A percentile compares a stretch with the other conserved stretches of the same genome.
Conservation (phyloP, 2,797 vertebrate genomes). For the Lateolabrax maculatus region DNA sequence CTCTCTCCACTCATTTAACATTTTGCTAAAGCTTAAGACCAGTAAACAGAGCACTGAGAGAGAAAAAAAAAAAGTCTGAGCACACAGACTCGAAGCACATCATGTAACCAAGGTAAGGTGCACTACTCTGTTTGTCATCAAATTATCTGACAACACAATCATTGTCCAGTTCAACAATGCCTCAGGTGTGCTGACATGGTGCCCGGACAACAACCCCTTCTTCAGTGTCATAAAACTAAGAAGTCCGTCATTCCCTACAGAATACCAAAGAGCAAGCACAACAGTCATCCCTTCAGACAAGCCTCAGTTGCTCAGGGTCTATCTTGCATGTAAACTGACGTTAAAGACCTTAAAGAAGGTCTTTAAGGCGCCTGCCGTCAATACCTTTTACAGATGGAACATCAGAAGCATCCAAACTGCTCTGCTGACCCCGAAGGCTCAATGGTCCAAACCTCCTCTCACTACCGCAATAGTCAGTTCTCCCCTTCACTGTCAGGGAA, state of each 20-base stretch:
- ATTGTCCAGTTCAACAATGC: too few relatives aligned
- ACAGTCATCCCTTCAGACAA: not conserved
- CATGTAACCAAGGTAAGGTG: too few relatives aligned
- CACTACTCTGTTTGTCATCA: too few relatives aligned
- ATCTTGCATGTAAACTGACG: not conserved
- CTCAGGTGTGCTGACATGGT: not conserved
- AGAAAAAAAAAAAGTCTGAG: too few relatives aligned
- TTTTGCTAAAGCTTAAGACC: constrained; percentile 13
- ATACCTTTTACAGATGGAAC: constrained; percentile 1
- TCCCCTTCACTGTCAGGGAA: constrained; percentile 11
- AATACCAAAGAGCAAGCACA: not conserved
- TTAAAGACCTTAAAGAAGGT: constrained; percentile 1
- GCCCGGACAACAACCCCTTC: too few relatives aligned
- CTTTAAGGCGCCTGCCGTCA: not conserved
- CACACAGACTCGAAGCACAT: too few relatives aligned
- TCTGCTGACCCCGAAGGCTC: not conserved
- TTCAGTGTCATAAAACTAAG: not conserved
- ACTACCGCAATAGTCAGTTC: constrained; percentile 10
- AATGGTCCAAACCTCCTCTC: constrained; percentile 11
- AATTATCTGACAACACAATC: too few relatives aligned
- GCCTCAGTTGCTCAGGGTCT: not conserved
- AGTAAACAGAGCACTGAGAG: constrained; percentile 2
- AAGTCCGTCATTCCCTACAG: not conserved
- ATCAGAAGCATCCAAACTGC: constrained; percentile 11
- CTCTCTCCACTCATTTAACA: constrained; percentile 12